Base-by-base conservation (phyloP, 2,113 vertebrate species). In the Psettodes erumei region DNA sequence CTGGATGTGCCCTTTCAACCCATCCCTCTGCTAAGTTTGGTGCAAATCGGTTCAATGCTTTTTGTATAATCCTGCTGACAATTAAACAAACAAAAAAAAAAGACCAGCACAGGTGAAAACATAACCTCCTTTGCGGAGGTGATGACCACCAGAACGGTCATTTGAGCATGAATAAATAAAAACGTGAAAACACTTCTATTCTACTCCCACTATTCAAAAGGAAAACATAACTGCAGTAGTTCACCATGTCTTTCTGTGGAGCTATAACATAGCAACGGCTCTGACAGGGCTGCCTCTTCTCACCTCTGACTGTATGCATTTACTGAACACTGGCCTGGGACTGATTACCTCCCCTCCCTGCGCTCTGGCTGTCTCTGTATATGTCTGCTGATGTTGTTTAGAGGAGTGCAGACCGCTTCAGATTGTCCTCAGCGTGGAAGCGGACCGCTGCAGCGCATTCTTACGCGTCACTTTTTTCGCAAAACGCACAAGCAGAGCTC, bases 381-480 rank as follows among this genome's bases (percentile, higher is more conserved):
- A 90, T 50, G 82, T 93, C 85, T 86, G 66, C 83, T 59, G 75
- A 85, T 87, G 88, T 80, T 80, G 85, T 91, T 88, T 88, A 79
- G 83, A 86, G 53, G 77, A 72, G 45, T 19, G 50, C 80, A 80
- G 82, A 85, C 71, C 81, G 45, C 82, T 90, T 90, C 75, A 85
- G 83, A 87, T 81, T 11, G 55, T 80, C 86, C 78, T 84, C 71
- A 58, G 86, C 58, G 86, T 87, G 84, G 87, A 89, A 81, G n/a
- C 72, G 82, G 84, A 85, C 81, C 47, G 67, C 64, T 77, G 82
- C 37, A 18, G 74, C 32, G 27, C 81, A 88, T 93, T 91, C 90
- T 89, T 90, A 77, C 86, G 65, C 91, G 92, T 90, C 88, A 88
- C 81, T 89, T 84, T 82, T 77, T 86, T 84, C 80, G 76, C 81